Base-by-base conservation (phyloP, 1,140 invertebrate species). In the Trichogramma pretiosum region DNA sequence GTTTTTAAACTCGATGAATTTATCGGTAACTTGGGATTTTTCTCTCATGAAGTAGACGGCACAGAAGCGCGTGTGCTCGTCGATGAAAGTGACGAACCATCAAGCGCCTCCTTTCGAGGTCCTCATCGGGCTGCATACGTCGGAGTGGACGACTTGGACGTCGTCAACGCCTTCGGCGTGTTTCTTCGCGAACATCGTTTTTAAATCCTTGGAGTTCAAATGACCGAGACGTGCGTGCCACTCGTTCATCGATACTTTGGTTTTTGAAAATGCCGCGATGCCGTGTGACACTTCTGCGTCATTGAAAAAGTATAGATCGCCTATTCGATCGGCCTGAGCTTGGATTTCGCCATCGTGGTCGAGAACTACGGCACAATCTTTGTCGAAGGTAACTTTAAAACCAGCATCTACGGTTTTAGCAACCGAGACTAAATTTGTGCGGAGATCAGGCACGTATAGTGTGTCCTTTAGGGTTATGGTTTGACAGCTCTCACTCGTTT, bases 391-490 rank as follows among this genome's bases (percentile, higher is more conserved):
- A 39, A 38, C 44, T 2, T 35, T 42, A 11, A 40, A 46, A n/a
- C 26, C 14, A 5, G 34, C 40, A 7, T 50, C 21, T 8, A 17
- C 42, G 23, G 46, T 36, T 36, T 42, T 26, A 21, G 28, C 32
- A 13, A 53, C 24, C 18, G 52, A 53, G 9, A 53, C 38, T 26
- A 49, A 42, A 32, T 49, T 53, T 35, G 46, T 21, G 33, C 32
- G 34, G 8, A 53, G 38, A 22, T 40, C 38, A 1, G 42, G 46
- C 17, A 50, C 47, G 5, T 41, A 36, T 1, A 53, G 24, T 0
- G 49, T 43, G 18, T 53, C 33, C n/a, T n/a, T n/a, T n/a, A n/a
- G n/a, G n/a, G n/a, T n/a, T n/a, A n/a, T n/a, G n/a, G n/a, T n/a
- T n/a, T n/a, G n/a, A n/a, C n/a, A n/a, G n/a, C n/a, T n/a, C n/a